Base-by-base conservation (phyloP, 2,888 invertebrate genomes). In the Noctuana brunneofusca region DNA sequence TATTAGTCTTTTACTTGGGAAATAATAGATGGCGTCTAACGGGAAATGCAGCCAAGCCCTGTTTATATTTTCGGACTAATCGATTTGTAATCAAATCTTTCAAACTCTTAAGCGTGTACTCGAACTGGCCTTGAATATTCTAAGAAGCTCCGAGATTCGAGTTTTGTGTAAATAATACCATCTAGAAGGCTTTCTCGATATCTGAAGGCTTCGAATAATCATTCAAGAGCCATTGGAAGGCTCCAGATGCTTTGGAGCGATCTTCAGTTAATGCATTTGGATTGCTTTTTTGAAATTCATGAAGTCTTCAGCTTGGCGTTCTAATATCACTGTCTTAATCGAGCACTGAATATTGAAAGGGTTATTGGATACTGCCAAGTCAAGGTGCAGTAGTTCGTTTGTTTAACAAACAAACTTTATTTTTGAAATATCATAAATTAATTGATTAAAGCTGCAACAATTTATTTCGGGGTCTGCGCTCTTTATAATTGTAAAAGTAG, bases 221-320 rank as follows among this genome's bases (percentile, higher is more conserved):
- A 55, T 18, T 62, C 27, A 20, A 62, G 62, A 38, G 62, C 32
- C 55, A 55, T 62, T 62, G 62, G 48, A 62, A 62, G 48, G 27
- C 55, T 38, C 48, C 46, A 48, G 60, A 60, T 46, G 52, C 53
- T 46, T 43, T 60, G 35, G 35, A 60, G 46, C 48, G 38, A 32
- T 35, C 52, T 60, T 60, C 59, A 60, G 46, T 38, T 60, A 60
- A 60, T 60, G 60, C 60, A 60, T 60, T 60, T 60, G 60, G 60
- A 60, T 60, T 38, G 60, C 60, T 48, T 60, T 60, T 60, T 60
- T 60, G 60, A 54, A 60, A 48, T 60, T 60, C 60, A 60, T 60
- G 60, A 60, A 43, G 41, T 43, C 18, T 18, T 43, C 41, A 18
- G 8, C 41, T 43, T n/a, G 8, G 41, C 41, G 41, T 38, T 11